Base-by-base conservation (phyloP, 2,888 invertebrate species). In the Drosophila longiperda region DNA sequence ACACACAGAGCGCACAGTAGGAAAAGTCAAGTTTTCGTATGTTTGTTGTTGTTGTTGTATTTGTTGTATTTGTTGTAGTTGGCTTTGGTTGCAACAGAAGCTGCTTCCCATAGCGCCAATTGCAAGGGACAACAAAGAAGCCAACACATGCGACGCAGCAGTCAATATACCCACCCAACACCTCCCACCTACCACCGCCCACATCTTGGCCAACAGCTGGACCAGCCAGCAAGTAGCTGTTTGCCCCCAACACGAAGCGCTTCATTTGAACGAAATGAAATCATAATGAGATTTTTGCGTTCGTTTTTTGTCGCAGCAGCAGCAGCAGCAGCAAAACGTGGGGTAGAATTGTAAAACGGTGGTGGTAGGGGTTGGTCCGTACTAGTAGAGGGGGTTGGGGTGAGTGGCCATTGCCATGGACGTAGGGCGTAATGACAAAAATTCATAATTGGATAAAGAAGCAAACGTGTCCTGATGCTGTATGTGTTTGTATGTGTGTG, bases 261-360 rank as follows among this genome's bases (percentile, higher is more conserved):
- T 89, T 87, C 87, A 87, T 87, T 87, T 87, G 84, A 87, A 89
- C 90, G 85, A 90, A 87, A 87, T 87, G 87, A 87, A 87, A 87
- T 87, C 87, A 90, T 87, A 87, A 87, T 87, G 87, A 87, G 87
- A 87, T 87, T 87, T 90, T 81, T 89, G 84, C 88, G 88, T 85
- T 85, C 78, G 73, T 78, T 85, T 84, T 84, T 81, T 61, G 67
- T 62, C 64, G 57, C 66, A 48, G 32, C 29, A 38, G 17, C 20
- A 40, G 17, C 20, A 40, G n/a, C 42, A 20, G 20, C 42, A 45
- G 42, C 0, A 20, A 20, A 23, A 15, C 23, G 15, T 45, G 45
- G 45, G 45, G 45, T 23, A 23, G 23, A 23, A 45, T 45, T 45
- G 26, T 12, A 23, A 34, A 53, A 26, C 20, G 36, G 20, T 9